phyloP scores from a whole-genome alignment of 2,113 vertebrate species.

The Toxotes jaculatrix region DNA sequence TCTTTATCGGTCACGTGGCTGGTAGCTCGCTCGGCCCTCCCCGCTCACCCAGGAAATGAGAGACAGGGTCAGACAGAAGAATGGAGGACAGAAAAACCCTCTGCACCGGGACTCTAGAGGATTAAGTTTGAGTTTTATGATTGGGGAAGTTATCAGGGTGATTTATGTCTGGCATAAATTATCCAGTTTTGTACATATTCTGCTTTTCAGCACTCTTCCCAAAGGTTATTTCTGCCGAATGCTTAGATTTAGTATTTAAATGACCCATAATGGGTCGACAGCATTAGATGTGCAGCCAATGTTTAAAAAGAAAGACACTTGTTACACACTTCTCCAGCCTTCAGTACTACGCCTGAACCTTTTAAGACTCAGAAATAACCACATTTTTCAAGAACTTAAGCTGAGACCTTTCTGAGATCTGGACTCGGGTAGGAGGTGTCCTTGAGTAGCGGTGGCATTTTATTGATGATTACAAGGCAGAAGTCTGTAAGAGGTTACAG shows the following conservation, averaged over 20 bases:
- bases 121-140: neutral
- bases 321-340: neutral
- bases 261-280: neutral
- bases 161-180: neutral
- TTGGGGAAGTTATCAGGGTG: neutral
- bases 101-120: neutral
- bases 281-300: constrained; percentile 1
- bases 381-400: constrained; percentile 9
- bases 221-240: neutral
- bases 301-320: neutral
- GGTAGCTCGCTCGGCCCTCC: constrained; percentile 19
- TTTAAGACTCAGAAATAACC: constrained; percentile 25
- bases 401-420: neutral
- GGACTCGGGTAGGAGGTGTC: neutral
- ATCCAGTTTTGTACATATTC: neutral
- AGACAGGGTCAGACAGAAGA: neutral
- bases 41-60: constrained; percentile 11
- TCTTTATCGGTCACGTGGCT: constrained; percentile 53
- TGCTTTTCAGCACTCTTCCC: neutral
- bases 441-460: neutral
- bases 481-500: constrained; percentile 26
- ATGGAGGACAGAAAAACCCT: neutral
- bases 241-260: neutral
- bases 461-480: constrained; percentile 38
- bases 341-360: constrained; percentile 2